phyloP scores from a whole-genome alignment of 1,140 invertebrate genomes.

The Battus philenor region DNA sequence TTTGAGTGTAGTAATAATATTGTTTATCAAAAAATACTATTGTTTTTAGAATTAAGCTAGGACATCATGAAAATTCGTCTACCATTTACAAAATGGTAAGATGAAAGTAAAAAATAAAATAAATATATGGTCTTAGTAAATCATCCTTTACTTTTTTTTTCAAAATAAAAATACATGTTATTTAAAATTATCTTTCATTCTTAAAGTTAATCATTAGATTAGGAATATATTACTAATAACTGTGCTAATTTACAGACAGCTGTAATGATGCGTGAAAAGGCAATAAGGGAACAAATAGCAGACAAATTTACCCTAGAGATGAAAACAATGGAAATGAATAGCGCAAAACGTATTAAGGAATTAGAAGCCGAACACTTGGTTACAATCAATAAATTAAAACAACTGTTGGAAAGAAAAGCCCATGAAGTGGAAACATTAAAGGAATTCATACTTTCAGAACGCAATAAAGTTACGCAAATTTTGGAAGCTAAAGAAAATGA shows the following conservation, averaged over 20 bases:
- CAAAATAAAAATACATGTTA: no score
- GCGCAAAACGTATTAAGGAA: conserved; percentile 65
- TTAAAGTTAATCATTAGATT: no score
- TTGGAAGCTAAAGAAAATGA: conserved; percentile 67
- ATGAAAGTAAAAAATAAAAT: no score
- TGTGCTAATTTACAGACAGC: conserved; percentile 51
- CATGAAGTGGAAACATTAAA: conserved; percentile 76
- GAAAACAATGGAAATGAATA: conserved; percentile 72
- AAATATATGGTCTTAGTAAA: no score
- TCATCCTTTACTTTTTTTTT: no score
- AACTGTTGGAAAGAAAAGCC: conserved; percentile 73
- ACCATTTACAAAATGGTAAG: no score
- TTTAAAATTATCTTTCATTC: no score
- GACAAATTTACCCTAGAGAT: conserved; percentile 77
- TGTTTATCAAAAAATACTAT: no score
- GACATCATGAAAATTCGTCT: no score
- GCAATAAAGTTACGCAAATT: conserved; percentile 73
- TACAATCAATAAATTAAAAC: conserved; percentile 62
- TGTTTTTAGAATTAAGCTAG: no score
- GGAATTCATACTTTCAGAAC: conserved; percentile 74
- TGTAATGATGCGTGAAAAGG: conserved; percentile 69
- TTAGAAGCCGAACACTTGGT: conserved; percentile 66
- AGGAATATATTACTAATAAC: no score
- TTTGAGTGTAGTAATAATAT: no score
- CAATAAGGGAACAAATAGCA: conserved; percentile 76